These are phyloP conservation scores for Carettochelys insculpta DNA, from an alignment of 2,113 vertebrate species.

Conservation along the genomic window DNA sequence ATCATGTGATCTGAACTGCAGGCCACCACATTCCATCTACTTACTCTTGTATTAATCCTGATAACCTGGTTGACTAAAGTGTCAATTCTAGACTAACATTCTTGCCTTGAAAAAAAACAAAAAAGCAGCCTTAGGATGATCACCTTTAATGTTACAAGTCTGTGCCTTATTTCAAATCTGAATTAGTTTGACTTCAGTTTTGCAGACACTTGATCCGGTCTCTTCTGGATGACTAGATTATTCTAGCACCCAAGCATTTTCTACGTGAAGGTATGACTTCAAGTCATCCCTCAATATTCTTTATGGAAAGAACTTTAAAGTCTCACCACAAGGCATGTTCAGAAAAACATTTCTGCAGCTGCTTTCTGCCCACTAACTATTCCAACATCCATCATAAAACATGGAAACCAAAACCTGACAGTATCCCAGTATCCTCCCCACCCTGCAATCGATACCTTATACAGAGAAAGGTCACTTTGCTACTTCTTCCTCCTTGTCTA, in stretches of 20 bases:
- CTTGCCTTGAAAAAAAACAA: no score
- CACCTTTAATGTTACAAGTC: background rate
- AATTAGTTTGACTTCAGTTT: background rate
- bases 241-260: background rate
- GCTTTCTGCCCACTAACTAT: background rate
- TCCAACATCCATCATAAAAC: background rate
- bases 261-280: background rate
- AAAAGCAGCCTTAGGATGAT: no score
- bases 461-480: background rate
- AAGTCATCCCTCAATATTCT: no score
- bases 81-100: no score
- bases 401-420: background rate
- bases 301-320: background rate
- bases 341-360: background rate
- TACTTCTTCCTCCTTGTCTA: background rate
- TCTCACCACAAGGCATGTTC: background rate
- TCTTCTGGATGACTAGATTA: no score
- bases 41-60: background rate
- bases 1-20: background rate
- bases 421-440: background rate
- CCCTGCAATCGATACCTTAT: background rate
- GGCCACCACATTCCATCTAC: accelerated
- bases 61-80: background rate
- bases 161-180: background rate
- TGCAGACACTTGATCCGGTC: no score